Evolutionary conservation across 2,797 vertebrate species (phyloP).

Genomic region (Micromesistius poutassou): DNA sequence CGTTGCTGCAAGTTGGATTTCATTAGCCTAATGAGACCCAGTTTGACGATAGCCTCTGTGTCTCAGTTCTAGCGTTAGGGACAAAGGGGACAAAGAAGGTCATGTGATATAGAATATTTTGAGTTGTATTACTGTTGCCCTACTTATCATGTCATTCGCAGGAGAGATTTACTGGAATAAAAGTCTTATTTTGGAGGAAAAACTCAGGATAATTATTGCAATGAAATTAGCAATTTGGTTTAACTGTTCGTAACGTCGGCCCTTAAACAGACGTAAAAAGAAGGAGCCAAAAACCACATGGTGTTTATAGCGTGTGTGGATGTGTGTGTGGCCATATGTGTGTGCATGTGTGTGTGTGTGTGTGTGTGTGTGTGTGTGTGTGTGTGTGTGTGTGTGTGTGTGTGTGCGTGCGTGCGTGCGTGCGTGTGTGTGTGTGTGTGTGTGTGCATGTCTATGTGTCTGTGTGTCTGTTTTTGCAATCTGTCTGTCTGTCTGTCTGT

Average conservation of each 20-base stretch:
- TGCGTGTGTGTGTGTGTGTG: not conserved
- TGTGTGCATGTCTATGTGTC: not conserved
- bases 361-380: not conserved
- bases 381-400: not conserved
- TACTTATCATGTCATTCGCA: not conserved
- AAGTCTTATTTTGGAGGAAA: not conserved
- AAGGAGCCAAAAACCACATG: not conserved
- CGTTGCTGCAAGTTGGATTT: conserved; percentile 25
- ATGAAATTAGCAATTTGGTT: not conserved
- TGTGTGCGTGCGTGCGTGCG: not conserved
- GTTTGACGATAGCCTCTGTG: not conserved
- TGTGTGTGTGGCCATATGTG: conserved; percentile 5
- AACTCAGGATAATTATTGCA: not conserved
- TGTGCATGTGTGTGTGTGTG: not conserved
- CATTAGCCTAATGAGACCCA: not conserved
- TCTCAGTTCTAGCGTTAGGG: not conserved
- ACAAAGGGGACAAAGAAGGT: not conserved
- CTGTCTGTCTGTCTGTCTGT: conserved; percentile 8
- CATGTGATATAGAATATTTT: not conserved
- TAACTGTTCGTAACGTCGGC: not conserved
- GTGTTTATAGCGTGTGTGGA: conserved; percentile 1
- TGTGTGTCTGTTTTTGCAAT: not conserved
- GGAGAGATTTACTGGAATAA: not conserved
- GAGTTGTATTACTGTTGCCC: not conserved
- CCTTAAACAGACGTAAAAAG: conserved; percentile 7